Conservation (phyloP, 2,888 invertebrate genomes). For the Bugulina stolonifera region DNA sequence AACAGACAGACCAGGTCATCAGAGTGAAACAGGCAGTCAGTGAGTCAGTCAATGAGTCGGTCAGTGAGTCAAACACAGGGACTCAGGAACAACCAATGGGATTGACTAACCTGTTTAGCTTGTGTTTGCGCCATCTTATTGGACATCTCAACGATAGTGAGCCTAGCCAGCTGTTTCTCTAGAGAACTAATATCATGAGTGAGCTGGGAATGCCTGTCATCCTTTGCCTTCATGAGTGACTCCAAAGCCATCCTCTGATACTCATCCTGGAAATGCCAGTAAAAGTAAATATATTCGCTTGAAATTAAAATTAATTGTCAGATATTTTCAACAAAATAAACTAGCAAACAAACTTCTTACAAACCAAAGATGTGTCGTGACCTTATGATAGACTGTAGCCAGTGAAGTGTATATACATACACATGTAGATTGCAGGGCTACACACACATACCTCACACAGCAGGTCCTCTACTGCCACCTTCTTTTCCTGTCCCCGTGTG, state of each 20-base stretch:
- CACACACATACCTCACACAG: neutral
- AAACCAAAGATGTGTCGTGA: no score
- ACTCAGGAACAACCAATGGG: neutral
- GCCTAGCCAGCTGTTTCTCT: slow-evolving; percentile 44
- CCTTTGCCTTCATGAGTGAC: slow-evolving; percentile 45
- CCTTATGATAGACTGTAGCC: neutral
- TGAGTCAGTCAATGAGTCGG: neutral
- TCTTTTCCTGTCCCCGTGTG: neutral
- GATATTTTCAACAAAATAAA: no score
- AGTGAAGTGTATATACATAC: no score
- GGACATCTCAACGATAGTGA: slow-evolving; percentile 45
- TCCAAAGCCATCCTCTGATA: slow-evolving; percentile 50
- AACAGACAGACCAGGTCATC: neutral
- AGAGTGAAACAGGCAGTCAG: neutral
- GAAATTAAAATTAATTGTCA: no score
- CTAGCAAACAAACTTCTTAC: no score
- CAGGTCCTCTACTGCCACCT: slow-evolving; percentile 22
- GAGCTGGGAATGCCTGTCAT: slow-evolving; percentile 44
- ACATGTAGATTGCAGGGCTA: no score
- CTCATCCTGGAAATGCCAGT: slow-evolving; percentile 37
- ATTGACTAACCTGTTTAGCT: slow-evolving; percentile 3
- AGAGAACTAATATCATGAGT: slow-evolving; percentile 45
- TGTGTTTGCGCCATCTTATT: slow-evolving; percentile 13
- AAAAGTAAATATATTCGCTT: no score
- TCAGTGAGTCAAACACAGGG: neutral